Conservation (phyloP, 2,113 vertebrate genomes). For the Oncorhynchus clarkii region DNA sequence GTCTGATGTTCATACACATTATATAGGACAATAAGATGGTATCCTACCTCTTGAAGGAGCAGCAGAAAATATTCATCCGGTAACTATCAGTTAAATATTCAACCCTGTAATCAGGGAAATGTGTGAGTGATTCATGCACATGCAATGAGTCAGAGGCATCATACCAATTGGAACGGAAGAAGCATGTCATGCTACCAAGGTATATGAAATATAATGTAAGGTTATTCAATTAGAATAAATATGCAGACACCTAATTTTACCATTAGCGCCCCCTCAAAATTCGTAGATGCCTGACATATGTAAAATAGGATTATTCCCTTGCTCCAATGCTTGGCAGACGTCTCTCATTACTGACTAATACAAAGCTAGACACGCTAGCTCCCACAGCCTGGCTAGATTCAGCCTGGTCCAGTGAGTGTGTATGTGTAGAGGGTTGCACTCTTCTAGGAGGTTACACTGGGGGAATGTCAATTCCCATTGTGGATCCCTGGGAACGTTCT, state of each 20-base stretch:
- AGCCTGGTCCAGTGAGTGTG: slow-evolving; percentile 51
- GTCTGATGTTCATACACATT: background rate
- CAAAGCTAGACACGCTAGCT: slow-evolving; percentile 48
- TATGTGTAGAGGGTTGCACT: slow-evolving; percentile 46
- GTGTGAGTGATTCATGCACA: too few species aligned
- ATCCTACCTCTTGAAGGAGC: background rate
- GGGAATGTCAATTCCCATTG: slow-evolving; percentile 73
- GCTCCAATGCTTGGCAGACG: slow-evolving; percentile 33
- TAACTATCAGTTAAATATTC: background rate
- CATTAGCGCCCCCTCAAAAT: background rate
- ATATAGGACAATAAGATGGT: background rate
- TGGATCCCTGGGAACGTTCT: slow-evolving; percentile 71
- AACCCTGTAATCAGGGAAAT: too few species aligned
- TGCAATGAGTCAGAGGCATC: too few species aligned
- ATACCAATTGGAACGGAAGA: too few species aligned
- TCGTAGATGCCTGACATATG: background rate
- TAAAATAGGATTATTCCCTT: slow-evolving; percentile 18
- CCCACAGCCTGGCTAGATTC: slow-evolving; percentile 36
- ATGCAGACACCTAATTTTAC: slow-evolving; percentile 7
- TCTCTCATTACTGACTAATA: slow-evolving; percentile 49
- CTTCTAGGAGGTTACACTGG: slow-evolving; percentile 16
- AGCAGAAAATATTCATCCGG: background rate
- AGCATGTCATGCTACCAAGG: too few species aligned
- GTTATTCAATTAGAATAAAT: slow-evolving; percentile 6
- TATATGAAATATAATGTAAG: too few species aligned